Percentiles rank a stretch among this genome's conserved stretches.
Evolutionary conservation across 2,113 vertebrate genomes (phyloP).

Genomic region (Aspiorhynchus laticeps): DNA sequence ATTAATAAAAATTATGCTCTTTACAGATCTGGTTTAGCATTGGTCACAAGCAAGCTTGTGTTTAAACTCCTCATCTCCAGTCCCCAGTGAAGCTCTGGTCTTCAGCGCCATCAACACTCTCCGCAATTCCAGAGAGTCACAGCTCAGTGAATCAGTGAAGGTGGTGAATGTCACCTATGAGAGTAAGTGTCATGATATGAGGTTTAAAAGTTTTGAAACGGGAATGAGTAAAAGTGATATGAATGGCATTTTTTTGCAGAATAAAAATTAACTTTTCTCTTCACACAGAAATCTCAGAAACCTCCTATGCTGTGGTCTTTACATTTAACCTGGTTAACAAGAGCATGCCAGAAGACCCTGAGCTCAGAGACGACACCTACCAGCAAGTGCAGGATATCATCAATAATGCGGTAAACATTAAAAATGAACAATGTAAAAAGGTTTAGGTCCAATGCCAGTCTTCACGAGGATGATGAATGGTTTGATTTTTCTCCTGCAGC

Average conservation of each 20-base stretch:
- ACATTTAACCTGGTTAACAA: neutral
- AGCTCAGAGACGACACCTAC: neutral
- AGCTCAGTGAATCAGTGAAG: neutral
- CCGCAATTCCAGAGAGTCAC: neutral
- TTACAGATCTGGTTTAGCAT: too few relatives aligned
- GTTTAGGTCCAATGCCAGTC: neutral
- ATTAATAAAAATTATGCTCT: too few relatives aligned
- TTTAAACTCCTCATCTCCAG: neutral
- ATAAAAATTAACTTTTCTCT: neutral
- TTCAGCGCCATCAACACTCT: neutral
- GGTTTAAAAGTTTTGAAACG: too few relatives aligned
- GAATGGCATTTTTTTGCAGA: neutral
- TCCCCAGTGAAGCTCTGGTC: conserved; percentile 8
- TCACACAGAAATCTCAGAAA: conserved; percentile 13
- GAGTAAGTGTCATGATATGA: neutral
- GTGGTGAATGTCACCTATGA: neutral
- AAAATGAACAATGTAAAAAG: fast-evolving
- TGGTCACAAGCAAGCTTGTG: too few relatives aligned
- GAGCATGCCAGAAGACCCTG: neutral
- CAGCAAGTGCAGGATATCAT: neutral
- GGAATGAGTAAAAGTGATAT: neutral
- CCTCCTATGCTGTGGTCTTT: neutral
- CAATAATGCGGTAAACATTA: conserved; percentile 15
- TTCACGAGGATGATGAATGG: neutral
- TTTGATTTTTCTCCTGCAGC: neutral